Conservation (phyloP, 2,888 invertebrate species). For the Diachrysia chrysitis region DNA sequence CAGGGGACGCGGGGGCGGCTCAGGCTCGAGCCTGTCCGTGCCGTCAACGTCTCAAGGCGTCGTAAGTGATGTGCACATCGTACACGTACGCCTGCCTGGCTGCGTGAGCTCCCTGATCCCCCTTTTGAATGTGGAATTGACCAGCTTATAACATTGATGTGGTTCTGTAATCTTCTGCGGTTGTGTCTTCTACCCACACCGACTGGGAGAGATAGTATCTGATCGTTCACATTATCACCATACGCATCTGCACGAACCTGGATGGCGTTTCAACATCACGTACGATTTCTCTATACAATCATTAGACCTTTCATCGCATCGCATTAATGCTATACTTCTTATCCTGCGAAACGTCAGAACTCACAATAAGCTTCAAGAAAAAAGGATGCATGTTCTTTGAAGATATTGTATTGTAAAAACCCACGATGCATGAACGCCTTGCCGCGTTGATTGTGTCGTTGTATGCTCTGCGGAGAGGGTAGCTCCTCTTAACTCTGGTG, state of each 20-base stretch:
- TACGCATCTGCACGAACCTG: constrained; percentile 82
- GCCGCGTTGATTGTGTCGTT: constrained; percentile 65
- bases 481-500: constrained; percentile 56
- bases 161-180: constrained; percentile 79
- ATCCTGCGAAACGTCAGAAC: constrained; percentile 66
- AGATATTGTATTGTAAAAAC: constrained; percentile 65
- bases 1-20: constrained; percentile 91
- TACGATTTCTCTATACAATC: constrained; percentile 71
- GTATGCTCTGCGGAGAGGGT: constrained; percentile 60
- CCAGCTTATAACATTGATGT: constrained; percentile 81
- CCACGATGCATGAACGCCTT: constrained; percentile 77
- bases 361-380: constrained; percentile 68
- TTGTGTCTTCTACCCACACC: constrained; percentile 78
- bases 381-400: constrained; percentile 77
- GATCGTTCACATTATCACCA: constrained; percentile 76
- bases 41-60: constrained; percentile 92
- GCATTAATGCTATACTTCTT: constrained; percentile 73
- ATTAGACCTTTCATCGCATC: constrained; percentile 78
- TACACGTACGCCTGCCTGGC: constrained; percentile 73
- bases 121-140: constrained; percentile 79
- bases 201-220: constrained; percentile 81
- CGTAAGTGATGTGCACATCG: constrained; percentile 88
- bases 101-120: constrained; percentile 74
- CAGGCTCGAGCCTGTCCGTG: constrained; percentile 95
- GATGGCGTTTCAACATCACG: constrained; percentile 71